Evolutionary conservation across 2,113 vertebrate genomes (phyloP).

Genomic region (Craseonycteris thonglongyai): DNA sequence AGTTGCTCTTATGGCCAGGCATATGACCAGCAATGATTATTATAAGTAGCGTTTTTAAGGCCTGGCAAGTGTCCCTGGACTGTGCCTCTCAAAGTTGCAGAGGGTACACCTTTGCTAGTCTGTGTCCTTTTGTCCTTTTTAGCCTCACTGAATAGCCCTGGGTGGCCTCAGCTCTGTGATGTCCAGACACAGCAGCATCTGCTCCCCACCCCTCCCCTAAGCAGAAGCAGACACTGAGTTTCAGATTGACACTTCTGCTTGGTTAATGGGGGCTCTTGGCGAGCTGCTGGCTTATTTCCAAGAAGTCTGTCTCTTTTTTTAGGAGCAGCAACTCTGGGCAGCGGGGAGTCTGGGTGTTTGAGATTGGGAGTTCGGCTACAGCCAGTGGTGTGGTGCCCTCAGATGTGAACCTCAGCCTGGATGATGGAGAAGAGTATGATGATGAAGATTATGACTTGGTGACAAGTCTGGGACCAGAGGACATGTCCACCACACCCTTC

Average conservation of each 20-base stretch:
- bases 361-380: constrained; percentile 86
- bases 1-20: not conserved
- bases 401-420: constrained; percentile 72
- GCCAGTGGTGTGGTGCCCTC: constrained; percentile 81
- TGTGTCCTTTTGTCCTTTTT: not conserved
- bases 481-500: not conserved
- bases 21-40: not conserved
- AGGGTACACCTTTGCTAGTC: not conserved
- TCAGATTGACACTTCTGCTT: not conserved
- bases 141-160: not conserved
- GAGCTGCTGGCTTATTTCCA: not conserved
- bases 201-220: not conserved
- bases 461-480: not conserved
- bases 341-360: constrained; percentile 90
- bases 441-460: constrained; percentile 55
- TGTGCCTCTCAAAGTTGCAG: too few species aligned
- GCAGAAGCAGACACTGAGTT: not conserved
- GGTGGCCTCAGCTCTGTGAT: not conserved
- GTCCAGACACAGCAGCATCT: not conserved
- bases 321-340: constrained; percentile 91
- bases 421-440: not conserved
- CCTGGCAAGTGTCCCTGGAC: not conserved
- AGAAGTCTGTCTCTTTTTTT: constrained; percentile 1
- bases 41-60: not conserved
- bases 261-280: not conserved